Evolutionary conservation across 2,113 vertebrate genomes (phyloP).

Genomic region (Porphyrio hochstetteri): DNA sequence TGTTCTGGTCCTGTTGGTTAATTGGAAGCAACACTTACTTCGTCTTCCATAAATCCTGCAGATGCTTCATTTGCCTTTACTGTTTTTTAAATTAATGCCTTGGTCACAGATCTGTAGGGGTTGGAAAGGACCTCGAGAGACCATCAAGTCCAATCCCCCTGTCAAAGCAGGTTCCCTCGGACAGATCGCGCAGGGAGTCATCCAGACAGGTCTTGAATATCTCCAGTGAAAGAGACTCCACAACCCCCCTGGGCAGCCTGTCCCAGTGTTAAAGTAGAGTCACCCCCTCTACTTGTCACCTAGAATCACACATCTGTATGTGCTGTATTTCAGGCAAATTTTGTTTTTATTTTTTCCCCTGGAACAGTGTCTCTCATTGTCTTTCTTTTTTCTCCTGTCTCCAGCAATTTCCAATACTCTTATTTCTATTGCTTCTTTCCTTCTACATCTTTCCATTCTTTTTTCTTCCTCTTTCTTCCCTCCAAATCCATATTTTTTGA

Average conservation of each 20-base stretch:
- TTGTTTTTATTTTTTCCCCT: neutral
- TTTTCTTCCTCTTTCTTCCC: neutral
- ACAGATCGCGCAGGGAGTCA: too few relatives aligned
- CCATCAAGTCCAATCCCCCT: too few relatives aligned
- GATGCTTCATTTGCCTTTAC: neutral
- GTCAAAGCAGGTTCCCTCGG: too few relatives aligned
- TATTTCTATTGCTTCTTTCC: neutral
- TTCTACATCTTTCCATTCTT: neutral
- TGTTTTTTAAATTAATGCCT: neutral
- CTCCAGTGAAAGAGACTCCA: too few relatives aligned
- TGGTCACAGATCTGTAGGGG: neutral
- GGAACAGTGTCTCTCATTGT: neutral
- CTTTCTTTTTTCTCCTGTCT: neutral
- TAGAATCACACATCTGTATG: neutral
- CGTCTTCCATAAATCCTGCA: neutral
- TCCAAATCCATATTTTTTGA: neutral
- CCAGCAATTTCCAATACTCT: neutral
- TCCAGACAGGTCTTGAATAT: too few relatives aligned
- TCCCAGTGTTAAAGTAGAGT: neutral
- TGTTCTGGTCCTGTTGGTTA: neutral
- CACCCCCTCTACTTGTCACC: neutral
- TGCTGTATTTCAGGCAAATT: neutral
- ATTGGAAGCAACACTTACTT: neutral
- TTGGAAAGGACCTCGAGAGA: too few relatives aligned
- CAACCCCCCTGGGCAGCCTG: too few relatives aligned